A percentile compares a stretch with the other conserved stretches of the same genome.
These are phyloP conservation scores for Coranthus polyacanthus DNA, from an alignment of 2,797 vertebrate genomes.

Conservation along the genomic window DNA sequence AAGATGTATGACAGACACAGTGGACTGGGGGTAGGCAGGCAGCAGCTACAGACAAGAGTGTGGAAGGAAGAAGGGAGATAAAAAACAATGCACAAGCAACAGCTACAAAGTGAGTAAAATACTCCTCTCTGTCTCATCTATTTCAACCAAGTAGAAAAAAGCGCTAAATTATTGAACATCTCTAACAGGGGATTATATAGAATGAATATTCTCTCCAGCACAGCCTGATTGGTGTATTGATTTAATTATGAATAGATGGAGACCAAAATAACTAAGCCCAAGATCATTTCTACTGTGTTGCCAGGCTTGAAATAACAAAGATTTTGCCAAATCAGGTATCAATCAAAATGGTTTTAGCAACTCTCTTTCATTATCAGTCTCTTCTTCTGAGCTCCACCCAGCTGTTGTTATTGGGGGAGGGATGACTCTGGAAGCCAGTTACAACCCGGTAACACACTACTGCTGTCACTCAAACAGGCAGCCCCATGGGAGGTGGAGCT, in stretches of 20 bases:
- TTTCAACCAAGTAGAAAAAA: constrained; percentile 70
- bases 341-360: constrained; percentile 24
- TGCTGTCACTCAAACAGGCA: constrained; percentile 59
- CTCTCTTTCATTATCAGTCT: constrained; percentile 16
- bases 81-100: constrained; percentile 43
- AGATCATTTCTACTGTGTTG: constrained; percentile 30
- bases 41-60: constrained; percentile 26
- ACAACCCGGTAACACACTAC: constrained; percentile 47
- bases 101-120: constrained; percentile 48
- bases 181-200: constrained; percentile 76
- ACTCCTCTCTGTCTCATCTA: constrained; percentile 65
- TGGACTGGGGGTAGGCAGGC: constrained; percentile 8
- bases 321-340: constrained; percentile 38
- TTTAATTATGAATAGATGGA: constrained; percentile 77
- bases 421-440: constrained; percentile 24
- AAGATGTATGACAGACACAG: neutral
- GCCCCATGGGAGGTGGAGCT: constrained; percentile 36
- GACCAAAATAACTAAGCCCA: constrained; percentile 65
- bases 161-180: constrained; percentile 76
- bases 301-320: constrained; percentile 32
- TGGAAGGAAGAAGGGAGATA: constrained; percentile 25
- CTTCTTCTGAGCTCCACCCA: constrained; percentile 39
- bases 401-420: constrained; percentile 45
- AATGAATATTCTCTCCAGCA: constrained; percentile 63
- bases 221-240: constrained; percentile 71